A percentile compares a stretch with the other conserved stretches of the same genome.
Evolutionary conservation across 1,140 invertebrate species (phyloP).

Genomic region (silkworm (Bombyx mori)): ASM3026992v2 NC_085118.1:9562001-9562500

Average conservation of each 20-base stretch:
- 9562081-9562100: slow-evolving; percentile 91
- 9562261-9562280: slow-evolving; percentile 91
- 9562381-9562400: slow-evolving; percentile 89
- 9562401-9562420: slow-evolving; percentile 89
- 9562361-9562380: slow-evolving; percentile 94
- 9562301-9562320: slow-evolving; percentile 90
- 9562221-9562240: slow-evolving; percentile 85
- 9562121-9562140: slow-evolving; percentile 91
- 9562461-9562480: slow-evolving; percentile 92
- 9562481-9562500: slow-evolving; percentile 90
- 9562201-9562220: slow-evolving; percentile 88
- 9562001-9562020: slow-evolving; percentile 90
- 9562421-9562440: slow-evolving; percentile 92
- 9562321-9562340: slow-evolving; percentile 94
- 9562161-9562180: slow-evolving; percentile 87
- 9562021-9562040: slow-evolving; percentile 96
- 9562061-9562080: slow-evolving; percentile 92
- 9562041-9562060: slow-evolving; percentile 94
- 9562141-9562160: slow-evolving; percentile 94
- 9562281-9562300: slow-evolving; percentile 95
- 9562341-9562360: slow-evolving; percentile 95
- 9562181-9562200: slow-evolving; percentile 90
- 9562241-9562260: slow-evolving; percentile 72
- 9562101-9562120: slow-evolving; percentile 91
- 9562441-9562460: slow-evolving; percentile 93